Evolutionary conservation across 2,888 invertebrate genomes (phyloP).

Genomic region (Oegoconia quadripuncta): DNA sequence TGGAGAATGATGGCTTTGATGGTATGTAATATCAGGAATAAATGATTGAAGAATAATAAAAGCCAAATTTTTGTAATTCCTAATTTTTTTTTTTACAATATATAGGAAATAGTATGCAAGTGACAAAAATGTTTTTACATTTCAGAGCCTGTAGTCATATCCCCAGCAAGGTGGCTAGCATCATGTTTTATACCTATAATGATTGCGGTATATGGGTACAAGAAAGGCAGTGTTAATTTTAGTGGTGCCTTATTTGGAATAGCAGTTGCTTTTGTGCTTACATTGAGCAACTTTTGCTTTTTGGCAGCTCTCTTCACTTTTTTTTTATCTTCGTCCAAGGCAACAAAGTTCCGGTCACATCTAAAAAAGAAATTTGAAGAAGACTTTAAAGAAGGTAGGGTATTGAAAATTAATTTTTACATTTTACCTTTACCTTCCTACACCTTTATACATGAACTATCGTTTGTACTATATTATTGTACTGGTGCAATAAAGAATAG

Average conservation of each 20-base stretch:
- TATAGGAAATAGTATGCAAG: too few species aligned
- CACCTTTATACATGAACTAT: too few species aligned
- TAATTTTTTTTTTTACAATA: not conserved
- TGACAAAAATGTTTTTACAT: conserved; percentile 23
- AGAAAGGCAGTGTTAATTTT: conserved; percentile 82
- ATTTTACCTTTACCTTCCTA: too few species aligned
- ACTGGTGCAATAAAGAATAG: too few species aligned
- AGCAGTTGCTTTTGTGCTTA: conserved; percentile 86
- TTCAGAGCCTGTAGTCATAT: conserved; percentile 79
- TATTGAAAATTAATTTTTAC: not conserved
- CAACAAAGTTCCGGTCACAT: conserved; percentile 86
- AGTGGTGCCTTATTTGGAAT: conserved; percentile 86
- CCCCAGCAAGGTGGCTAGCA: conserved; percentile 83
- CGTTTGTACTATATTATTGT: too few species aligned
- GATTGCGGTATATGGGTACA: conserved; percentile 83
- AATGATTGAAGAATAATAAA: too few species aligned
- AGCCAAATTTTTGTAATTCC: too few species aligned
- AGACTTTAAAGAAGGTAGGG: conserved; percentile 90
- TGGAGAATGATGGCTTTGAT: conserved; percentile 72
- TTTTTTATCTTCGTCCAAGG: conserved; percentile 88
- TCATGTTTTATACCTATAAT: conserved; percentile 82
- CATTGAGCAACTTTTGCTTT: conserved; percentile 88
- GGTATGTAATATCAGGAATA: conserved; percentile 48
- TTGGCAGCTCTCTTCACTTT: conserved; percentile 85
- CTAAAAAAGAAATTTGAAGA: conserved; percentile 84